Percentiles rank a stretch among this genome's conserved stretches.
phyloP scores from a whole-genome alignment of 2,797 vertebrate genomes.

The Picus viridis region DNA sequence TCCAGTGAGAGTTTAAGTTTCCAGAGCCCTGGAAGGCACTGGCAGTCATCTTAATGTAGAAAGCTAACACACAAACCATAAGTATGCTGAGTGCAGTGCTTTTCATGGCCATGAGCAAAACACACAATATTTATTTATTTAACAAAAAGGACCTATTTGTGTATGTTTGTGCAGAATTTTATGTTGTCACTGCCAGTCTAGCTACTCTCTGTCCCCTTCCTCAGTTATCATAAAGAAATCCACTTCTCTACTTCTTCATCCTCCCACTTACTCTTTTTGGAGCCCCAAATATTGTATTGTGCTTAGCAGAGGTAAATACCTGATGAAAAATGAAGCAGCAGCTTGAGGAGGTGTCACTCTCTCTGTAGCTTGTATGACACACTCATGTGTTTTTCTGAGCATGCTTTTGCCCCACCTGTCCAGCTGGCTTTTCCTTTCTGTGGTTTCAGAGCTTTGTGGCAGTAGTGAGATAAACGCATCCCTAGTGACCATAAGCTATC shows the following conservation, averaged over 20 bases:
- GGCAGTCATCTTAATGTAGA: conserved; percentile 59
- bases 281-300: background rate
- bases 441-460: conserved; percentile 29
- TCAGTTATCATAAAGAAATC: background rate
- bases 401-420: background rate
- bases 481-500: background rate
- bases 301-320: background rate
- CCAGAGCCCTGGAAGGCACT: conserved; percentile 60
- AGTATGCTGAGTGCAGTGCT: conserved; percentile 56
- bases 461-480: background rate
- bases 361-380: background rate
- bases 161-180: background rate
- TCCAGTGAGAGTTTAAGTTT: conserved; percentile 51
- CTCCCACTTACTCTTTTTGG: background rate
- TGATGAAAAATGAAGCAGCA: background rate
- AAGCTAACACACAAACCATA: conserved; percentile 51
- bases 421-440: background rate
- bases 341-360: background rate
- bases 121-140: background rate
- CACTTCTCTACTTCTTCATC: background rate
- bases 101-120: conserved; percentile 19
- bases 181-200: background rate
- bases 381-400: conserved; percentile 15
- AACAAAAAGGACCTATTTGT: background rate
- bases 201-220: background rate